Evolutionary conservation across 2,113 vertebrate species (phyloP).

Genomic region (Bagarius yarrelli): DNA sequence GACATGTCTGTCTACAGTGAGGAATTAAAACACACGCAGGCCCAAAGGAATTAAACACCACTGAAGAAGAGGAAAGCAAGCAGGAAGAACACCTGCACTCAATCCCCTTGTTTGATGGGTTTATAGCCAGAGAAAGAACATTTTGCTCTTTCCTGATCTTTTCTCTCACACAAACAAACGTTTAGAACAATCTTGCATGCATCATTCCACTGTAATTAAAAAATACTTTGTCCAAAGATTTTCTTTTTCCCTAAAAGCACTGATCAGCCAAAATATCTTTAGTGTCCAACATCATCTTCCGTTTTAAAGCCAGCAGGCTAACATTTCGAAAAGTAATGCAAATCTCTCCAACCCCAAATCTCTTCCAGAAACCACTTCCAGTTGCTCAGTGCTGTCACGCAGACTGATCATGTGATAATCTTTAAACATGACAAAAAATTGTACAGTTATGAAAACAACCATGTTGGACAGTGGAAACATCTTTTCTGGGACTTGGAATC

Average conservation of each 20-base stretch:
- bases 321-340: background rate
- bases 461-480: background rate
- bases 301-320: background rate
- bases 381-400: background rate
- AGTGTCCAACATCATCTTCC: conserved; percentile 4
- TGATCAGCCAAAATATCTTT: background rate
- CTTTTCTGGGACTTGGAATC: background rate
- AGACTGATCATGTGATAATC: conserved; percentile 11
- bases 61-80: conserved; percentile 24
- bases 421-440: background rate
- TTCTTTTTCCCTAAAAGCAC: background rate
- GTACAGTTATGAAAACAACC: background rate
- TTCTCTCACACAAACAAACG: background rate
- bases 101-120: conserved; percentile 15
- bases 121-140: conserved; percentile 30
- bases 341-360: background rate
- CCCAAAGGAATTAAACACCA: conserved; percentile 34
- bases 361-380: background rate
- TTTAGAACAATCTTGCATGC: background rate
- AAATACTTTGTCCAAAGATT: background rate
- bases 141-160: background rate
- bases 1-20: conserved; percentile 22
- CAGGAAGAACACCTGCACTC: conserved; percentile 40
- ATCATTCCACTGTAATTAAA: background rate
- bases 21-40: conserved; percentile 3